These are phyloP conservation scores for Diplodus puntazzo DNA, from an alignment of 2,797 vertebrate species.

Conservation along the genomic window DNA sequence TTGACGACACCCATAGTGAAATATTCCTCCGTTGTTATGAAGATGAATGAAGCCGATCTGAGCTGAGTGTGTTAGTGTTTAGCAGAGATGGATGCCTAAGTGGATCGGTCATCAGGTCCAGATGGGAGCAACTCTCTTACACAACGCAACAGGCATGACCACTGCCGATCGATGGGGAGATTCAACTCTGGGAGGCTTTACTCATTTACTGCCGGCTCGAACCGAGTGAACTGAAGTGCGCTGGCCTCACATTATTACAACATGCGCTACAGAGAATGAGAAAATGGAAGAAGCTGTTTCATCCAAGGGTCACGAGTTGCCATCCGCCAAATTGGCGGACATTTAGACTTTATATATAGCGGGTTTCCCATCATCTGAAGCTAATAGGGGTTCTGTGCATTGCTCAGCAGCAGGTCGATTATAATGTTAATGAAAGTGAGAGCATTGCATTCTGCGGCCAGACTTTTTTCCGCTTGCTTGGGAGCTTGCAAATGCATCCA, in stretches of 20 bases:
- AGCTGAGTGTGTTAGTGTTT: conserved; percentile 56
- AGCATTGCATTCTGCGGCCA: not conserved
- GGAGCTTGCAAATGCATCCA: not conserved
- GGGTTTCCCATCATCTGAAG: not conserved
- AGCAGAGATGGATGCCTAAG: conserved; percentile 63
- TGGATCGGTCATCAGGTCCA: conserved; percentile 71
- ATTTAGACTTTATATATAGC: not conserved
- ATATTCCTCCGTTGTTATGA: conserved; percentile 52
- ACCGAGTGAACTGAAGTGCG: conserved; percentile 26
- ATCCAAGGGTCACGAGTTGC: conserved; percentile 19
- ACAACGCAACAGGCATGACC: conserved; percentile 55
- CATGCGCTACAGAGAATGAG: conserved; percentile 22
- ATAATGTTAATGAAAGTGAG: not conserved
- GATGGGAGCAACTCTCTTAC: conserved; percentile 64
- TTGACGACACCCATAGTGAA: conserved; percentile 56
- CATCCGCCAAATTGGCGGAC: conserved; percentile 22
- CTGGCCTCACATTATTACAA: conserved; percentile 31
- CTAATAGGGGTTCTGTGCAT: not conserved
- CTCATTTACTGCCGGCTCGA: conserved; percentile 36
- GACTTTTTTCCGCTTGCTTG: not conserved
- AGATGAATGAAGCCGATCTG: conserved; percentile 41
- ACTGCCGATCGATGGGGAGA: conserved; percentile 35
- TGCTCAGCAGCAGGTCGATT: not conserved
- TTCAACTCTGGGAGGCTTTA: conserved; percentile 23
- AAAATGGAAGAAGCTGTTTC: conserved; percentile 20